These are phyloP conservation scores for Drosophila affinis DNA, from an alignment of 2,888 invertebrate genomes.

Conservation along the genomic window DNA sequence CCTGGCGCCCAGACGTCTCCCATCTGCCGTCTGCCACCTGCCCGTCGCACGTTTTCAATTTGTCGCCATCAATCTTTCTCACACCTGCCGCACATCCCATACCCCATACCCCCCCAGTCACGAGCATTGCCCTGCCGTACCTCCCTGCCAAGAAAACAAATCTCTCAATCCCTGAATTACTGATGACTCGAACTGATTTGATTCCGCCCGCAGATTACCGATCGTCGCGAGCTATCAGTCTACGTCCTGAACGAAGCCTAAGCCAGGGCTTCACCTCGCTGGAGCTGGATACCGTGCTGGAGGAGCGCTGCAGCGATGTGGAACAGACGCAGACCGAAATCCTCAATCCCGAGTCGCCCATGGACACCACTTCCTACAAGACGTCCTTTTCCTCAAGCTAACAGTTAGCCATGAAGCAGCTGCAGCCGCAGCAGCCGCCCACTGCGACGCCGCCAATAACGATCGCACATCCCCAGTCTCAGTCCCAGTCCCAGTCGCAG, in stretches of 20 bases:
- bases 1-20: neutral
- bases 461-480: neutral
- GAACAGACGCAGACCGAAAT: slow-evolving; percentile 87
- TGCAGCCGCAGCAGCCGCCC: slow-evolving; percentile 43
- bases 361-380: slow-evolving; percentile 80
- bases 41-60: slow-evolving; percentile 56
- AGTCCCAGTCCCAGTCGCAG: neutral
- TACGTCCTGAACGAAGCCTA: slow-evolving; percentile 87
- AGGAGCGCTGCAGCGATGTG: slow-evolving; percentile 92
- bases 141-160: neutral
- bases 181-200: slow-evolving; percentile 1
- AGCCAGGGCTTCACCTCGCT: slow-evolving; percentile 90
- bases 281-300: slow-evolving; percentile 92
- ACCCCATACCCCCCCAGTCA: neutral
- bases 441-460: slow-evolving; percentile 27
- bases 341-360: slow-evolving; percentile 82
- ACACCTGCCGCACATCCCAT: neutral
- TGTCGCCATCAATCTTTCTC: slow-evolving; percentile 17
- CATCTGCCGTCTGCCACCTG: neutral
- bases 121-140: slow-evolving; percentile 10
- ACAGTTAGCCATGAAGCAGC: slow-evolving; percentile 70
- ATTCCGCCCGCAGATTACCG: slow-evolving; percentile 83
- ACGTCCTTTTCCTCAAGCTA: slow-evolving; percentile 81
- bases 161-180: neutral
- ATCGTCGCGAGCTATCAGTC: slow-evolving; percentile 86